Evolutionary conservation across 2,113 vertebrate species (phyloP).

Genomic region (Strix uralensis): DNA sequence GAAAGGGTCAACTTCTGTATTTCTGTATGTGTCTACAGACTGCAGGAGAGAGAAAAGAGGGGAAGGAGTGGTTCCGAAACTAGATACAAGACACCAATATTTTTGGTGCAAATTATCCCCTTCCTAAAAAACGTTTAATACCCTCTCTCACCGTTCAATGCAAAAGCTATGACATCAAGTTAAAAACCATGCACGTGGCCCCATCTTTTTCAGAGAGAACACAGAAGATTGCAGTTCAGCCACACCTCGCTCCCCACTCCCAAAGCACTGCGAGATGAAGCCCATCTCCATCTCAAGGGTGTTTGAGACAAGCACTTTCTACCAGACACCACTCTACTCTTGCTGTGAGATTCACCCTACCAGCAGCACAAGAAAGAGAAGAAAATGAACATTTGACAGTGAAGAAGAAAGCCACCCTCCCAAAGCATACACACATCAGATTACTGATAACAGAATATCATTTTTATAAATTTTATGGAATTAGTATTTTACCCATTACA

Average conservation of each 20-base stretch:
- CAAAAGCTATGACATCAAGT: background rate
- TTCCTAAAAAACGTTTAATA: background rate
- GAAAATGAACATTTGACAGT: fast-evolving
- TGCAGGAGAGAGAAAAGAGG: background rate
- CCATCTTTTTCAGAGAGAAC: background rate
- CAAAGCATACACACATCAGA: background rate
- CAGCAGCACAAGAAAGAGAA: background rate
- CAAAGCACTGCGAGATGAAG: background rate
- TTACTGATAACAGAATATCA: background rate
- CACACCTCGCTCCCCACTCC: background rate
- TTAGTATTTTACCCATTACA: background rate
- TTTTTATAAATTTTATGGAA: background rate
- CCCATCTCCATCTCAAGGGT: background rate
- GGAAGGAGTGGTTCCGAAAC: background rate
- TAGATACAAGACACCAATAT: background rate
- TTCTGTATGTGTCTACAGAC: background rate
- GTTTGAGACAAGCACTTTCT: background rate
- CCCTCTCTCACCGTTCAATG: too few species aligned
- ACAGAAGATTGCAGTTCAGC: fast-evolving
- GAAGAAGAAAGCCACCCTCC: background rate
- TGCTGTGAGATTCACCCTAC: background rate
- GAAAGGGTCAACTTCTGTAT: background rate
- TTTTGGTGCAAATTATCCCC: background rate
- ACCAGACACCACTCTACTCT: background rate
- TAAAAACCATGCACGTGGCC: fast-evolving